Evolutionary conservation across 2,888 invertebrate genomes (phyloP).

Genomic region (Idaea straminata): DNA sequence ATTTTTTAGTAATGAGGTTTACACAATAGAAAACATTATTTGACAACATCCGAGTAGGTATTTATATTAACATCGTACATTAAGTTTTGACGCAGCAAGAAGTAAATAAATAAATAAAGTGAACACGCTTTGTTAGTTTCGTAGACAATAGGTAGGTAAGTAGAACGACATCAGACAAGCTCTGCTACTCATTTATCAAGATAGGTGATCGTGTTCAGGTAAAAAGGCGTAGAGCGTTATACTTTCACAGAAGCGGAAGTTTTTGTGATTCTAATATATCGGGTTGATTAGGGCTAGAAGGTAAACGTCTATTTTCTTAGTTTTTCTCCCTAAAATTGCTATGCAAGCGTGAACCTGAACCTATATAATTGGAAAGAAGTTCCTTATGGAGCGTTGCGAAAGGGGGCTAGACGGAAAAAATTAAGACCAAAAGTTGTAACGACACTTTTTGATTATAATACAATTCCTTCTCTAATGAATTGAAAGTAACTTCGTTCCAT

Average conservation of each 20-base stretch:
- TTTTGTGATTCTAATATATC: not conserved
- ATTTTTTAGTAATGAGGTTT: too few species aligned
- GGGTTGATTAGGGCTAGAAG: not conserved
- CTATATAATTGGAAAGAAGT: too few species aligned
- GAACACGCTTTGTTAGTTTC: too few species aligned
- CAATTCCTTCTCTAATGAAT: too few species aligned
- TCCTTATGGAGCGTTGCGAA: too few species aligned
- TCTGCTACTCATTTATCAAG: not conserved
- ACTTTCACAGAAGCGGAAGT: not conserved
- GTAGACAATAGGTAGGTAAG: not conserved
- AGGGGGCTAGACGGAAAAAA: too few species aligned
- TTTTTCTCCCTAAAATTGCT: not conserved
- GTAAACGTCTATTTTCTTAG: not conserved
- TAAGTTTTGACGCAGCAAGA: not conserved
- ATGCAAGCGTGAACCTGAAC: not conserved
- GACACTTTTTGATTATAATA: too few species aligned
- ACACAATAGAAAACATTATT: too few species aligned
- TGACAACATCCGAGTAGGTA: too few species aligned
- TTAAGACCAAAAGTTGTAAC: too few species aligned
- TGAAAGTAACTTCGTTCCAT: too few species aligned
- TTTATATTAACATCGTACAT: not conserved
- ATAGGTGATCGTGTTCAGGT: not conserved
- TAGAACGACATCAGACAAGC: not conserved
- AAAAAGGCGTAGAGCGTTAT: not conserved
- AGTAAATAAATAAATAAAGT: not conserved